phyloP scores from a whole-genome alignment of 2,797 vertebrate species.

The Zalophus californianus region DNA sequence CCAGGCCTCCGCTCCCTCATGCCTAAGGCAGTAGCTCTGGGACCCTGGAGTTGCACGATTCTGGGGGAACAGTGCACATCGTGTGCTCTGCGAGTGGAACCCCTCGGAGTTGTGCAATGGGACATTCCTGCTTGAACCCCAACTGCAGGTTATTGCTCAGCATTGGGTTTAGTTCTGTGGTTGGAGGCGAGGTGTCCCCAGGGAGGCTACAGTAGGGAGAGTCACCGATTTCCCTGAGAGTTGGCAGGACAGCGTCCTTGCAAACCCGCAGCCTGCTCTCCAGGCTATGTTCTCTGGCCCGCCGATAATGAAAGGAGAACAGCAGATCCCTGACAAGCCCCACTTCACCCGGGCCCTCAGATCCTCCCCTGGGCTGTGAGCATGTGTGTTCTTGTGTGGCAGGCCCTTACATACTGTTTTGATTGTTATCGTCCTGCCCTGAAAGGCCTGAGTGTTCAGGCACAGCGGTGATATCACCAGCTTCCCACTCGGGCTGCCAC shows the following conservation, averaged over 20 bases:
- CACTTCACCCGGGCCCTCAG: slow-evolving; percentile 78
- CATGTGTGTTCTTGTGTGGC: slow-evolving; percentile 88
- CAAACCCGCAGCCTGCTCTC: slow-evolving; percentile 81
- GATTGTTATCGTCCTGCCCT: slow-evolving; percentile 88
- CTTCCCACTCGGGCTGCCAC: slow-evolving; percentile 84
- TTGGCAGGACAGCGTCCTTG: slow-evolving; percentile 76
- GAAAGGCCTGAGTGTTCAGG: slow-evolving; percentile 88
- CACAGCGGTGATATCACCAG: slow-evolving; percentile 82
- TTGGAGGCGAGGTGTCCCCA: not conserved
- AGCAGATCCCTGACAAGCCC: slow-evolving; percentile 84
- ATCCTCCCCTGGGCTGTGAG: slow-evolving; percentile 73
- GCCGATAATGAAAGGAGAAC: slow-evolving; percentile 81
- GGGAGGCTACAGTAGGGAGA: not conserved
- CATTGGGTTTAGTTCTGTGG: not conserved
- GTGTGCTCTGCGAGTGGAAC: fast-evolving
- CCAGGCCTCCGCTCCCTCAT: not conserved
- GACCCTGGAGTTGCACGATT: fast-evolving
- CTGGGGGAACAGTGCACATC: fast-evolving
- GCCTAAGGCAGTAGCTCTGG: not conserved
- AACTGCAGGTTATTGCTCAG: not conserved
- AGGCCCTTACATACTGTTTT: slow-evolving; percentile 86
- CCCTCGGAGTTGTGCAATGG: not conserved
- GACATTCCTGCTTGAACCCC: not conserved
- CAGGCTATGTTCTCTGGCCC: slow-evolving; percentile 82
- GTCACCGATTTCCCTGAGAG: slow-evolving; percentile 78